phyloP scores from a whole-genome alignment of 2,888 invertebrate genomes.

The Dasysyrphus tricinctus region DNA sequence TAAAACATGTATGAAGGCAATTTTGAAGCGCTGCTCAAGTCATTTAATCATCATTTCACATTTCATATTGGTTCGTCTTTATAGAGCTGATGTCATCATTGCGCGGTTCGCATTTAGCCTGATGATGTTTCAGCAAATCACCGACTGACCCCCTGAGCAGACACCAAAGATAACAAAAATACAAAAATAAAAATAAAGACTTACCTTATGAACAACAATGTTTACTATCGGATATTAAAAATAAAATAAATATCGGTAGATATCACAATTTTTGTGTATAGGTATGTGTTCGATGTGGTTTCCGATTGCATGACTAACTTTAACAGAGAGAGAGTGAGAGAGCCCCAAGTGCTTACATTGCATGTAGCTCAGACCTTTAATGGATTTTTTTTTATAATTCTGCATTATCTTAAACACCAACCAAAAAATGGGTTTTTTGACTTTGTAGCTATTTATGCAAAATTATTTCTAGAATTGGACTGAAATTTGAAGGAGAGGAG shows the following conservation, averaged over 20 bases:
- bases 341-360: conserved; percentile 7
- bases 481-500: conserved; percentile 31
- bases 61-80: conserved; percentile 32
- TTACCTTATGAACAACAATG: conserved; percentile 29
- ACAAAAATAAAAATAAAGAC: not conserved
- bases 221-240: conserved; percentile 23
- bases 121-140: conserved; percentile 39
- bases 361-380: conserved; percentile 17
- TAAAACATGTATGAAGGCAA: not conserved
- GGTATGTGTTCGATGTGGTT: conserved; percentile 4
- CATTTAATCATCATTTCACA: conserved; percentile 43
- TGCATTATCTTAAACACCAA: conserved; percentile 45
- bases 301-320: conserved; percentile 51
- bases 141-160: conserved; percentile 34
- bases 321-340: conserved; percentile 26
- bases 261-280: not conserved
- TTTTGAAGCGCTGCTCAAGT: not conserved
- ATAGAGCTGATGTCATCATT: conserved; percentile 62
- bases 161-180: conserved; percentile 2
- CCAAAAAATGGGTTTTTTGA: conserved; percentile 32
- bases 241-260: conserved; percentile 24
- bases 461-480: conserved; percentile 47
- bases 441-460: conserved; percentile 52
- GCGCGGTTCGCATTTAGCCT: conserved; percentile 32
- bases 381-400: conserved; percentile 4